phyloP scores from a whole-genome alignment of 1,140 invertebrate genomes.

The Drosophila mojavensis region DNA sequence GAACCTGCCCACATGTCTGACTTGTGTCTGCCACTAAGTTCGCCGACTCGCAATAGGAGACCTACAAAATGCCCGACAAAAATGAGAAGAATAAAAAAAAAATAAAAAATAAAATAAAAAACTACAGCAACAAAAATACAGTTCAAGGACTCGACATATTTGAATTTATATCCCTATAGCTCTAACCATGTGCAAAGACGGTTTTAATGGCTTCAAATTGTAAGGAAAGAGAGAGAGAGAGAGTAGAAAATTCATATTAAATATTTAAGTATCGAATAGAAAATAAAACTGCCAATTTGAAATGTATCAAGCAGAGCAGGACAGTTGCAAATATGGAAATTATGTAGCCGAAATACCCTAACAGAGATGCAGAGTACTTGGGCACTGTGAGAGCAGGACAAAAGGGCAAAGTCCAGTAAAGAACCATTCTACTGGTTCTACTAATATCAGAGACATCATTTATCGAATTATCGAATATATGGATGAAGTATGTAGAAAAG shows the following conservation, averaged over 20 bases:
- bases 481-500: no score
- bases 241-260: constrained; percentile 47
- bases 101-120: no score
- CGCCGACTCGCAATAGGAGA: constrained; percentile 16
- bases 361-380: no score
- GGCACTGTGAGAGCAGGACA: no score
- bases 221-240: no score
- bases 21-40: constrained; percentile 21
- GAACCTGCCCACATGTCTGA: constrained; percentile 11
- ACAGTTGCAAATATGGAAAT: neutral
- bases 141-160: constrained; percentile 24
- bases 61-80: neutral
- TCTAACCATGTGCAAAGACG: constrained; percentile 25
- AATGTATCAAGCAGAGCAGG: constrained; percentile 28
- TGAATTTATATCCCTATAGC: constrained; percentile 12
- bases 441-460: no score
- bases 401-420: no score
- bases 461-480: no score
- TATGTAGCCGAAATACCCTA: neutral
- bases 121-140: neutral
- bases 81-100: no score
- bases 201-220: constrained; percentile 41
- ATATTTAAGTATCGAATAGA: constrained; percentile 61
- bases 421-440: no score
- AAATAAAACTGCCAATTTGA: constrained; percentile 68